A percentile compares a stretch with the other conserved stretches of the same genome.
These are phyloP conservation scores for Drymonia ruficornis DNA, from an alignment of 2,888 invertebrate species.

Conservation along the genomic window DNA sequence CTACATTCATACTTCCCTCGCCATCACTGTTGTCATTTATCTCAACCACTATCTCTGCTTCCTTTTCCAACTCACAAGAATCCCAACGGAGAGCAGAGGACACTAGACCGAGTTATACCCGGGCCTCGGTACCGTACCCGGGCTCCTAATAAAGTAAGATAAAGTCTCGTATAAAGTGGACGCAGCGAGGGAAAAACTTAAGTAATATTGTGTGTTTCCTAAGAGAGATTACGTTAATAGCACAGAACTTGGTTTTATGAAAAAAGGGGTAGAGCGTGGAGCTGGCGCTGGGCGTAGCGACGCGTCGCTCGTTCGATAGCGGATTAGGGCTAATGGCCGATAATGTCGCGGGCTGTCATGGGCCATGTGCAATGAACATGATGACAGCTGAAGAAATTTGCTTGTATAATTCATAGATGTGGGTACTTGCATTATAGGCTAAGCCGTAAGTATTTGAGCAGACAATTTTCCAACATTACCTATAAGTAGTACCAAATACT, in stretches of 20 bases:
- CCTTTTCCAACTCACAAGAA: constrained; percentile 22
- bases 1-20: constrained; percentile 8
- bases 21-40: constrained; percentile 27
- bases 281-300: not conserved
- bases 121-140: constrained; percentile 14
- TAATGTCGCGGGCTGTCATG: not conserved
- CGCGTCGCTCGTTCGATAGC: not conserved
- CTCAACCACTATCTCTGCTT: constrained; percentile 22
- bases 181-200: constrained; percentile 28
- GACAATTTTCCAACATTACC: too few species aligned
- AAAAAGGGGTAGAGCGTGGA: constrained; percentile 7
- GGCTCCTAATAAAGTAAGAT: constrained; percentile 39
- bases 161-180: constrained; percentile 38
- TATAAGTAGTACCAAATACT: too few species aligned
- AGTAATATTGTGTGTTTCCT: constrained; percentile 38
- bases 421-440: too few species aligned
- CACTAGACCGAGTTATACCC: constrained; percentile 23
- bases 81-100: constrained; percentile 15
- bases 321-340: constrained; percentile 5
- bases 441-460: too few species aligned
- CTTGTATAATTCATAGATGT: not conserved
- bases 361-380: not conserved
- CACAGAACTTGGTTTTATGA: constrained; percentile 16
- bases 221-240: constrained; percentile 34
- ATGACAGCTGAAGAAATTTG: not conserved